Base-by-base conservation (phyloP, 2,888 invertebrate species). In the Alitta virens region DNA sequence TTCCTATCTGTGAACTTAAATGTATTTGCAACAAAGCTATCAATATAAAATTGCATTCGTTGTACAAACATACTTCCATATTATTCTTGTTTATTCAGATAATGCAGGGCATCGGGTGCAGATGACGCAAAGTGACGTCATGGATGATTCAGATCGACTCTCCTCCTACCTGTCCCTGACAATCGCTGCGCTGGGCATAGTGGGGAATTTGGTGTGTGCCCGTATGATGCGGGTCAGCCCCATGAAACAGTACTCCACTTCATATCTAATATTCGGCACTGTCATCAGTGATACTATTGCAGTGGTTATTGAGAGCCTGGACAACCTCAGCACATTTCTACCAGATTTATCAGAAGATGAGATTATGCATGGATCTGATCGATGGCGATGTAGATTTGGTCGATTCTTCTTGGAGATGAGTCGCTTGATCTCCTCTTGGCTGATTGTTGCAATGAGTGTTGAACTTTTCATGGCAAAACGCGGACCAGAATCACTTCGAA, bases 301-400 rank as follows among this genome's bases (percentile, higher is more conserved):
- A 14, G 42, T 67, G 24, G 25, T 60, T 3, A 40, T 56, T 14
- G 67, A 65, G 55, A 26, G 40, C n/a, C 18, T 65, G 23, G 65
- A 67, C 42, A 63, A 66, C 50, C 27, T 67, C 2, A 63, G 58
- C 14, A 51, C 56, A 24, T 55, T 60, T n/a, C 18, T 56, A 5
- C 56, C 60, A 14, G 18, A 27, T 7, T 3, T 55, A 21, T 23
- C 55, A 1, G 38, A 55, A 7, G 51, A 51, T 18, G 58, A 60
- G 38, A 18, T 66, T 12, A 27, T 63, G 2, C 61, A 58, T 46
- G 66, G 63, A 16, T 25, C 27, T 21, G 63, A 50, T 52, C 57
- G 53, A 24, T 67, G 67, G 67, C 56, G 65, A 2, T 67, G 67
- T 27, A n/a, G 67, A 14, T n/a, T 65, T 18, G 60, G 56, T 2